These are phyloP conservation scores for Lepidurus packardi DNA, from an alignment of 1,140 invertebrate species.

Conservation along the genomic window DNA sequence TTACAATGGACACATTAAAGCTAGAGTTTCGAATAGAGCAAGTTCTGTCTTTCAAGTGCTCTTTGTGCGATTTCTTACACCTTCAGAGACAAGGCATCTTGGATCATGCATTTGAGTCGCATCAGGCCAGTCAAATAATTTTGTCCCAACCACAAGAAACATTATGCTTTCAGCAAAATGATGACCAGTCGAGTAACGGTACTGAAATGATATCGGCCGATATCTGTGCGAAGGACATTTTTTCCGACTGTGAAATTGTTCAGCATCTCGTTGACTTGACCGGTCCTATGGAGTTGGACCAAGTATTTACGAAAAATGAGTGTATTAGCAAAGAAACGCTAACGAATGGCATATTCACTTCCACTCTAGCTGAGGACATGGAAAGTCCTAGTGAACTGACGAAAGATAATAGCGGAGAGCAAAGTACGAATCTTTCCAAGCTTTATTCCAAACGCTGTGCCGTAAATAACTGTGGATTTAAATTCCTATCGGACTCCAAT, in stretches of 20 bases:
- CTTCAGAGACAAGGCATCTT: slow-evolving; percentile 38
- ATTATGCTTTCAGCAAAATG: neutral
- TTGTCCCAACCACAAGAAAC: neutral
- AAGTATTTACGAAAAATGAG: slow-evolving; percentile 12
- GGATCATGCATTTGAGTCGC: slow-evolving; percentile 39
- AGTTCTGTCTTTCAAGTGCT: slow-evolving; percentile 43
- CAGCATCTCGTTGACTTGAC: slow-evolving; percentile 48
- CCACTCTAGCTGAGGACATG: neutral
- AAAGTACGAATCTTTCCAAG: neutral
- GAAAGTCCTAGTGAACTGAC: slow-evolving; percentile 18
- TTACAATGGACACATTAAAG: slow-evolving; percentile 28
- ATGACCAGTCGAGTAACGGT: neutral
- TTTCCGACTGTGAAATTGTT: slow-evolving; percentile 35
- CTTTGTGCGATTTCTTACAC: slow-evolving; percentile 41
- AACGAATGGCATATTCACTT: neutral
- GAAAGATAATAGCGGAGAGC: neutral
- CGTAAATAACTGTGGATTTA: slow-evolving; percentile 45
- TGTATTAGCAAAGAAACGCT: neutral
- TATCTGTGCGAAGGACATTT: neutral
- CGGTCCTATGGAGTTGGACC: slow-evolving; percentile 42
- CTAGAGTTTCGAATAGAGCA: slow-evolving; percentile 38
- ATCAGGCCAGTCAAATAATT: slow-evolving; percentile 33
- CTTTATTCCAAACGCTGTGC: slow-evolving; percentile 38
- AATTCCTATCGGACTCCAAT: slow-evolving; percentile 47
- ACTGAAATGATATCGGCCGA: slow-evolving; percentile 20